phyloP scores from a whole-genome alignment of 2,113 vertebrate species.

The Xiphophorus couchianus region DNA sequence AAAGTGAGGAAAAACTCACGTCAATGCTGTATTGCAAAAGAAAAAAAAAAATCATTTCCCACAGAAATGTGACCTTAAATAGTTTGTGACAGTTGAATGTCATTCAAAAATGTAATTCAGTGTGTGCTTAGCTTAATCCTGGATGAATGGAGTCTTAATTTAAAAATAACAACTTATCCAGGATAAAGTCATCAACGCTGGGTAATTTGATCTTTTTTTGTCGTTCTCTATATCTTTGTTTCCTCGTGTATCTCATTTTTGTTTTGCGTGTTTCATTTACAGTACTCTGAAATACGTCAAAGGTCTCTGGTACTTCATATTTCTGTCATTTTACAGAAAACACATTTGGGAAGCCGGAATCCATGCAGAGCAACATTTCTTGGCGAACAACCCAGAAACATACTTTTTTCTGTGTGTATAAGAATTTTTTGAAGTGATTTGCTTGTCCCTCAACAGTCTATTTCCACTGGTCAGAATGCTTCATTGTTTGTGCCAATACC shows the following conservation, averaged over 20 bases:
- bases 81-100: too few relatives aligned
- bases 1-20: not conserved
- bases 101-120: not conserved
- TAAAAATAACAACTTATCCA: not conserved
- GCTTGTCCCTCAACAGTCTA: constrained; percentile 19
- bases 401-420: not conserved
- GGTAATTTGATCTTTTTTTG: too few relatives aligned
- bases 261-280: not conserved
- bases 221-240: not conserved
- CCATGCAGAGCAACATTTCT: not conserved
- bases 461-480: constrained; percentile 31
- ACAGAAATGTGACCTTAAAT: not conserved
- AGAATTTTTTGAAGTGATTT: not conserved
- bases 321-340: not conserved
- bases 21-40: not conserved
- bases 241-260: not conserved
- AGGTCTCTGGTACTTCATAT: not conserved
- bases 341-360: not conserved
- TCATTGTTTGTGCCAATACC: constrained; percentile 19
- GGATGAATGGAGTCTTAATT: not conserved
- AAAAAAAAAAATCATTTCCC: not conserved
- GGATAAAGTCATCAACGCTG: not conserved
- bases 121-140: not conserved
- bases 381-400: not conserved
- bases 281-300: not conserved